Conservation (phyloP, 2,113 vertebrate species). For the Speoplatyrhinus poulsoni region DNA sequence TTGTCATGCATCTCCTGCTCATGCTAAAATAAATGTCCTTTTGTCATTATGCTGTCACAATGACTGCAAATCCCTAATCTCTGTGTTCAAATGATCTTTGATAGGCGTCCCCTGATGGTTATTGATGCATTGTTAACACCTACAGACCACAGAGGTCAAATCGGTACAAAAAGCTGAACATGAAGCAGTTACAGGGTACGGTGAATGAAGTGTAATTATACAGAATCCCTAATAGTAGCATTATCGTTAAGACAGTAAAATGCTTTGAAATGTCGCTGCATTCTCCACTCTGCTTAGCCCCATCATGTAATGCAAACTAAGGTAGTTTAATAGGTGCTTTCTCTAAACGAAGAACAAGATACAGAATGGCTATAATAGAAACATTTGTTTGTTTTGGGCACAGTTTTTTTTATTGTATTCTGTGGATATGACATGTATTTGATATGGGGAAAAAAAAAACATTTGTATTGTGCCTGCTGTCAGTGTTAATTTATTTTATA, state of each 20-base stretch:
- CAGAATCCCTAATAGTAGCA: conserved; percentile 32
- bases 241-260: conserved; percentile 35
- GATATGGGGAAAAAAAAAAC: conserved; percentile 67
- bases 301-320: conserved; percentile 25
- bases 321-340: not conserved
- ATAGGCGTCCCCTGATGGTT: conserved; percentile 12
- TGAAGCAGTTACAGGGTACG: conserved; percentile 40
- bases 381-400: conserved; percentile 63
- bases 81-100: not conserved
- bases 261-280: conserved; percentile 51
- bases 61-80: conserved; percentile 42
- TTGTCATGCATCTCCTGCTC: conserved; percentile 7
- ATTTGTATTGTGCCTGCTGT: conserved; percentile 77
- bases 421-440: conserved; percentile 78
- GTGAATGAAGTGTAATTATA: not conserved
- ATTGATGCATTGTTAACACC: conserved; percentile 9
- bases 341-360: conserved; percentile 14
- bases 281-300: conserved; percentile 48
- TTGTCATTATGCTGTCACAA: conserved; percentile 18
- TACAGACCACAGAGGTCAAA: conserved; percentile 10
- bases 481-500: conserved; percentile 59
- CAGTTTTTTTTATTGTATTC: conserved; percentile 72
- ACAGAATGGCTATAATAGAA: conserved; percentile 55
- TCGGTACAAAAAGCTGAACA: conserved; percentile 13
- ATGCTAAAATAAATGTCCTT: conserved; percentile 6